phyloP scores from a whole-genome alignment of 2,888 invertebrate genomes.

The Drosophila greeni region DNA sequence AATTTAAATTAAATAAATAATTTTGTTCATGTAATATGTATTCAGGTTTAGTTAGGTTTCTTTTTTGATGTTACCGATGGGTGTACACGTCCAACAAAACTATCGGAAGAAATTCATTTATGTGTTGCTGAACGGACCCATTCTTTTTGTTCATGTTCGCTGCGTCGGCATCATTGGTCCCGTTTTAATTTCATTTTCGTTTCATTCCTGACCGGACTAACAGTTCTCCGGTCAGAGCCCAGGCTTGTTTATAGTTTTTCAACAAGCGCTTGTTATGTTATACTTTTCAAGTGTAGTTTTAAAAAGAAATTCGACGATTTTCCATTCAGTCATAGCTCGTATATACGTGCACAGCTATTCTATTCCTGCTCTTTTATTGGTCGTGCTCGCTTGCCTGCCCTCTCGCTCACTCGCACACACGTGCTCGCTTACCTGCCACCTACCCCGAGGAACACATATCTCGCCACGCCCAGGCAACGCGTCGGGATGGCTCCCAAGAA shows the following conservation, averaged over 20 bases:
- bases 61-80: not conserved
- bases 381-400: not conserved
- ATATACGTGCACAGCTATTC: not conserved
- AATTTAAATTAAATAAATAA: not conserved
- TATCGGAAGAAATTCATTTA: not conserved
- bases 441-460: not conserved
- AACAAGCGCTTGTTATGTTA: not conserved
- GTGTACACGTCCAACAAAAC: not conserved
- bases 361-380: constrained; percentile 22
- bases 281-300: not conserved
- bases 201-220: not conserved
- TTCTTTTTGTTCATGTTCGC: not conserved
- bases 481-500: constrained; percentile 70
- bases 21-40: not conserved
- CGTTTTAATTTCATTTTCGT: not conserved
- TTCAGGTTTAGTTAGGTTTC: not conserved
- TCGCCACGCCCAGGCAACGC: constrained; percentile 8
- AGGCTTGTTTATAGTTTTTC: not conserved
- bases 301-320: no score
- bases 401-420: constrained; percentile 18
- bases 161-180: not conserved
- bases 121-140: constrained; percentile 5
- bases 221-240: not conserved
- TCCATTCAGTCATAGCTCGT: not conserved
- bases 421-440: not conserved